Conservation (phyloP, 1,140 invertebrate genomes). For the Hypsibius dujardini region DNA sequence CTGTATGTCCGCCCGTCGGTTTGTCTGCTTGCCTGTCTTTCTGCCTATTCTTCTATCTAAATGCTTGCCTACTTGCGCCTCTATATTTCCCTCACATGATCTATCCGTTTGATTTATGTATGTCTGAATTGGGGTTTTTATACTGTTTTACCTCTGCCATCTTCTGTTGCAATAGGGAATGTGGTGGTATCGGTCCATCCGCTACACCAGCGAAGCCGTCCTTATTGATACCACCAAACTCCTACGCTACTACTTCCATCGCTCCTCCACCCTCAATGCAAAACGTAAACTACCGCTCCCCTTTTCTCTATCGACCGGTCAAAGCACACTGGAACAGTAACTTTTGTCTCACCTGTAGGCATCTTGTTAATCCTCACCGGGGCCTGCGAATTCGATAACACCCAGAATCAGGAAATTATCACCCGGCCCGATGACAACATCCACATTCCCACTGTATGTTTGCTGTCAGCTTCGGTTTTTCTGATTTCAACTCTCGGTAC, state of each 20-base stretch:
- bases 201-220: slow-evolving; percentile 63
- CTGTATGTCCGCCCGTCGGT: no score
- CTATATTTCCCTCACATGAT: no score
- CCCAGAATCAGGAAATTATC: slow-evolving; percentile 78
- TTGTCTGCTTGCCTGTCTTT: no score
- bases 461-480: slow-evolving; percentile 20
- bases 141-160: slow-evolving; percentile 24
- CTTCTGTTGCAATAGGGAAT: slow-evolving; percentile 44
- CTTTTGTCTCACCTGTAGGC: no score
- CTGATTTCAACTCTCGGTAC: neutral
- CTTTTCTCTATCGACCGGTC: slow-evolving; percentile 17
- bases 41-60: no score
- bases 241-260: slow-evolving; percentile 35
- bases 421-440: slow-evolving; percentile 82
- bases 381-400: slow-evolving; percentile 84
- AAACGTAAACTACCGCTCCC: neutral
- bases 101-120: no score
- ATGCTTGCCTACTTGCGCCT: no score
- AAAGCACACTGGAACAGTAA: no score
- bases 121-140: no score
- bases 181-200: slow-evolving; percentile 96
- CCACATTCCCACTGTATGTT: slow-evolving; percentile 68
- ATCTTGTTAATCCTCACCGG: slow-evolving; percentile 34
- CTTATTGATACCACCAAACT: slow-evolving; percentile 37
- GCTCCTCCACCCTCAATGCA: neutral